Evolutionary conservation across 1,140 invertebrate genomes (phyloP), one percentile per base, ranked within the genome.

Genomic region (Sycophila sp.): DNA sequence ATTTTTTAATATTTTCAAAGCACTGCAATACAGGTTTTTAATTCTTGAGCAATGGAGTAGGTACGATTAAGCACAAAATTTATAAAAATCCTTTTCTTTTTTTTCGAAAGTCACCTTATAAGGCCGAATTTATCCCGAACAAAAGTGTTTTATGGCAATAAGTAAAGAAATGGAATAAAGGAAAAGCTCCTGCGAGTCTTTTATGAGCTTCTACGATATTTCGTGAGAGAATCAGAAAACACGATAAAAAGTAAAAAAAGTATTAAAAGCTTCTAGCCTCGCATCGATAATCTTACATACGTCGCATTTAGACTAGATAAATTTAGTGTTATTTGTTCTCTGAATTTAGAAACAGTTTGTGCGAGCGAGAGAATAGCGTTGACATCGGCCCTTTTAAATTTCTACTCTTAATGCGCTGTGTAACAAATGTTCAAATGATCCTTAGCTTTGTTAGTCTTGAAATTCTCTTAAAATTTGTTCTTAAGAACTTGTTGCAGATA

Each of bases 211-310:
- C n/a, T n/a, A n/a, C n/a, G n/a, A n/a, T n/a, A n/a, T n/a, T n/a
- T n/a, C n/a, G n/a, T n/a, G n/a, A n/a, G n/a, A n/a, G n/a, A n/a
- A n/a, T n/a, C n/a, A n/a, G n/a, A n/a, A n/a, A n/a, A n/a, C n/a
- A n/a, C n/a, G n/a, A 68, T 51, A 38, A 62, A 30, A 53, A 1
- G 30, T 10, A 62, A 22, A 69, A 63, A 69, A 70, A 64, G 69
- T 56, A 70, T 70, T 70, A 17, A 38, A 65, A 59, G 42, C 49
- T 71, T 59, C 22, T 38, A 71, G 55, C 62, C 32, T 51, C 32
- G 45, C 45, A 65, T 32, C 24, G 55, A 63, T 71, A 66, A 71
- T 59, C 19, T 64, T 71, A 65, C 42, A 71, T 63, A 45, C 17
- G 19, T 63, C 36, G 58, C 42, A 36, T 36, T 67, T 68, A 13